Conservation (phyloP, 64 coral and sea anemone genomes). For the Porites lutea region DNA sequence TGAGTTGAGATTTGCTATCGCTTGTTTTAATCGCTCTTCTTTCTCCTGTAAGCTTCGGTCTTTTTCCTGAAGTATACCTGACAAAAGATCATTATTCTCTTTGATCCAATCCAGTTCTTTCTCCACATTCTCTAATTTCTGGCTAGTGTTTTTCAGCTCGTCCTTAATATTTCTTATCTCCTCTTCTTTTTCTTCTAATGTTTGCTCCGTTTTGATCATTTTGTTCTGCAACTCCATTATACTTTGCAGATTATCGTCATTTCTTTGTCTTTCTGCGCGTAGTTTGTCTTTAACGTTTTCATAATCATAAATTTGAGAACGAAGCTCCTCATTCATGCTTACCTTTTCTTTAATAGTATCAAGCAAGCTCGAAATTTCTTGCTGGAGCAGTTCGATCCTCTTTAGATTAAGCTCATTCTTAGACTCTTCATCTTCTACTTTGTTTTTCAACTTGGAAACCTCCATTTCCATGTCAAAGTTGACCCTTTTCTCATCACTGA, state of each 20-base stretch:
- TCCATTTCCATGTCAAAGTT: slow-evolving; percentile 46
- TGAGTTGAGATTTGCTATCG: slow-evolving; percentile 57
- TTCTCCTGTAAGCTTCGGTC: slow-evolving; percentile 56
- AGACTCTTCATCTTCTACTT: slow-evolving; percentile 54
- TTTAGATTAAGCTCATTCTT: slow-evolving; percentile 44
- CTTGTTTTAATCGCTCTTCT: slow-evolving; percentile 53
- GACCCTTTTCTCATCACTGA: slow-evolving; percentile 62
- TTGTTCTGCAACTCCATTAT: slow-evolving; percentile 31
- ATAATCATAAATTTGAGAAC: slow-evolving; percentile 12
- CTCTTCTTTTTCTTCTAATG: slow-evolving; percentile 43
- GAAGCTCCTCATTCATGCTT: slow-evolving; percentile 12
- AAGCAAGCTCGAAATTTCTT: slow-evolving; percentile 45
- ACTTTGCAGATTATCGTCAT: slow-evolving; percentile 20
- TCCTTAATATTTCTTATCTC: slow-evolving; percentile 25
- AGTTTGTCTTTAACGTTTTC: slow-evolving; percentile 23
- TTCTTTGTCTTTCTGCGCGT: slow-evolving; percentile 28
- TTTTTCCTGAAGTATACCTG: slow-evolving; percentile 53
- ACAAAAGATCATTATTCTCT: slow-evolving; percentile 30
- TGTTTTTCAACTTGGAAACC: slow-evolving; percentile 40
- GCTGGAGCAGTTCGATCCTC: slow-evolving; percentile 53
- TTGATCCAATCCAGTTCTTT: slow-evolving; percentile 38
- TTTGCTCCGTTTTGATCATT: slow-evolving; percentile 18
- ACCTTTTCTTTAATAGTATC: slow-evolving; percentile 46
- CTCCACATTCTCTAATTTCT: slow-evolving; percentile 40
- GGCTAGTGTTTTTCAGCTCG: slow-evolving; percentile 37